A percentile compares a stretch with the other conserved stretches of the same genome.
Evolutionary conservation across 2,888 invertebrate species (phyloP).

Genomic region (Chloromyia formosa): DNA sequence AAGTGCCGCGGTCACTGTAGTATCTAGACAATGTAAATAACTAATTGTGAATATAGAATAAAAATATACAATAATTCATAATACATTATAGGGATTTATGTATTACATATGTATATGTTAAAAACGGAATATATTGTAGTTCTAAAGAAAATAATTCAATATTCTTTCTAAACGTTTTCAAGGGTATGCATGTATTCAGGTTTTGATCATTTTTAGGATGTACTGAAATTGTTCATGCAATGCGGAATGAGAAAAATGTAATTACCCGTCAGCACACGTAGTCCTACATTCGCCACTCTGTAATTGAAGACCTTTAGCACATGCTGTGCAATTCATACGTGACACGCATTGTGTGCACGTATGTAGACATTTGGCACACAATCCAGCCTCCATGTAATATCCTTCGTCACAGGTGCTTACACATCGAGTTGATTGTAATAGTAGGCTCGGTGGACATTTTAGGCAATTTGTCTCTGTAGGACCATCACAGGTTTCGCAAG

Average conservation of each 20-base stretch:
- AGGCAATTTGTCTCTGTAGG: slow-evolving; percentile 77
- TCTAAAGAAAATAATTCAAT: too few species aligned
- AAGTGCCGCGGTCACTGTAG: slow-evolving; percentile 85
- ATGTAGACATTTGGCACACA: slow-evolving; percentile 81
- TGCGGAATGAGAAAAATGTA: slow-evolving; percentile 50
- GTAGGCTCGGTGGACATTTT: slow-evolving; percentile 77
- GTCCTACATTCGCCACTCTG: slow-evolving; percentile 86
- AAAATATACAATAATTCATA: too few species aligned
- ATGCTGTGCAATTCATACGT: slow-evolving; percentile 81
- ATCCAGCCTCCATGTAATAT: slow-evolving; percentile 76
- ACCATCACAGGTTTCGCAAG: slow-evolving; percentile 86
- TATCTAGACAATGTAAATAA: slow-evolving; percentile 67
- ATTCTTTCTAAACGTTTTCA: too few species aligned
- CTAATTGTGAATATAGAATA: background rate
- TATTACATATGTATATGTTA: too few species aligned
- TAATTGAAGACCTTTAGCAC: slow-evolving; percentile 77
- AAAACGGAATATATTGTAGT: too few species aligned
- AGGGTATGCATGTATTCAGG: too few species aligned
- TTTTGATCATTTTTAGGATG: too few species aligned
- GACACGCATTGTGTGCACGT: slow-evolving; percentile 82
- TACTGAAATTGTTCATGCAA: slow-evolving; percentile 6
- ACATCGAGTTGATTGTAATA: slow-evolving; percentile 78
- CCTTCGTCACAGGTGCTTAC: slow-evolving; percentile 80
- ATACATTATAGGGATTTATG: too few species aligned
- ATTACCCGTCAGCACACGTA: slow-evolving; percentile 76